Conservation (phyloP, 2,113 vertebrate genomes). For the Micromys minutus region DNA sequence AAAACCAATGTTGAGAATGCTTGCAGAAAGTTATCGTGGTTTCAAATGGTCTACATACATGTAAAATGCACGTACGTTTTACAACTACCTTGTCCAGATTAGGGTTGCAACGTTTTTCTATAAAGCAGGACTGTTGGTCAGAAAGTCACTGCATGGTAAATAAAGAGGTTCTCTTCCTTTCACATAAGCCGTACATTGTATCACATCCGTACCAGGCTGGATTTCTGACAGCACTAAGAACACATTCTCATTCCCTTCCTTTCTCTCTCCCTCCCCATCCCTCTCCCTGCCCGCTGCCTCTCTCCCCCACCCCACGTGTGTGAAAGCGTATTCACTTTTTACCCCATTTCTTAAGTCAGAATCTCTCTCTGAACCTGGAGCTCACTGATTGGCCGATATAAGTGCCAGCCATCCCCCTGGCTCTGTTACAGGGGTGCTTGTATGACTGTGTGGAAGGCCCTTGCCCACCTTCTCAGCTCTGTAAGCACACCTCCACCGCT, state of each 20-base stretch:
- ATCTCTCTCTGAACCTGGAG: background rate
- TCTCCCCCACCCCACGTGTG: background rate
- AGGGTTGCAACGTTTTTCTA: background rate
- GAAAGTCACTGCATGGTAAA: slow-evolving; percentile 7
- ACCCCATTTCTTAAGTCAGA: background rate
- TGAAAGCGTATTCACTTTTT: background rate
- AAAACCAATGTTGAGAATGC: slow-evolving; percentile 15
- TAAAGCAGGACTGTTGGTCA: background rate
- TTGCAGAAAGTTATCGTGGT: background rate
- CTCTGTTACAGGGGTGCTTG: background rate
- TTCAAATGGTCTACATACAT: background rate
- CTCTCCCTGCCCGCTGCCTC: too few relatives aligned
- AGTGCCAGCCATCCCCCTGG: background rate
- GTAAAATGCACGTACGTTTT: background rate
- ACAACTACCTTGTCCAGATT: background rate
- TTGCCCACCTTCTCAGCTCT: background rate
- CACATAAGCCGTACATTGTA: background rate
- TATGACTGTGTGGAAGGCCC: background rate
- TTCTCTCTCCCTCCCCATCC: background rate
- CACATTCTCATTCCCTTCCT: background rate
- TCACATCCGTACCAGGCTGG: background rate
- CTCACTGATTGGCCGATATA: background rate
- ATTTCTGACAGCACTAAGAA: slow-evolving; percentile 24
- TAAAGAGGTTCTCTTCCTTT: background rate
- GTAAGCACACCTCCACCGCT: background rate